Evolutionary conservation across 2,888 invertebrate species (phyloP), one percentile per base, ranked within the genome.

Genomic region (Congeria kusceri): DNA sequence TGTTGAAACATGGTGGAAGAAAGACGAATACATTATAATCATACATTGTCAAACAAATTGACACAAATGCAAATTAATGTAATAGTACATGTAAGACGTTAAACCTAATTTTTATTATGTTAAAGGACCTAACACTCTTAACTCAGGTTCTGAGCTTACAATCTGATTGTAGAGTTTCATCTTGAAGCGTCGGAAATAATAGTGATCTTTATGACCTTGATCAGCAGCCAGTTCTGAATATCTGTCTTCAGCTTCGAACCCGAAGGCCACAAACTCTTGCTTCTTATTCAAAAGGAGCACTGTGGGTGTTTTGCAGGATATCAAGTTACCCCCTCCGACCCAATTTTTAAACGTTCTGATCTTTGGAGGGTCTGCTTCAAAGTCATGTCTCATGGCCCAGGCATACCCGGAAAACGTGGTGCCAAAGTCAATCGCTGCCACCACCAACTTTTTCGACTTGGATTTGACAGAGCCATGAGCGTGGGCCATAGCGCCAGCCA

Each of bases 101-200:
- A n/a, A n/a, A n/a, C n/a, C n/a, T n/a, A n/a, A n/a, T n/a, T n/a
- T n/a, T n/a, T n/a, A n/a, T n/a, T n/a, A n/a, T n/a, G n/a, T n/a
- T n/a, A n/a, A n/a, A n/a, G n/a, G n/a, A n/a, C n/a, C n/a, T n/a
- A n/a, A n/a, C n/a, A n/a, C n/a, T n/a, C n/a, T n/a, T n/a, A n/a
- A n/a, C n/a, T n/a, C n/a, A n/a, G n/a, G n/a, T n/a, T n/a, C n/a
- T n/a, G n/a, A n/a, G n/a, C n/a, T n/a, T 46, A 68, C 68, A 13
- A 39, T 68, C 13, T 57, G 44, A 3, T 58, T 20, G 39, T 57
- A 68, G 18, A 68, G 46, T 58, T 57, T 68, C 68, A 68, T 68
- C 59, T 68, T 68, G 27, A 68, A 68, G 0, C 68, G 20, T n/a
- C 68, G 44, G 27, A 68, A 68, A 44, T 68, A 68, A 44, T 58